Percentiles rank a stretch among this genome's conserved stretches.
These are phyloP conservation scores for Thamnaconus septentrionalis DNA, from an alignment of 2,113 vertebrate genomes.

Conservation along the genomic window DNA sequence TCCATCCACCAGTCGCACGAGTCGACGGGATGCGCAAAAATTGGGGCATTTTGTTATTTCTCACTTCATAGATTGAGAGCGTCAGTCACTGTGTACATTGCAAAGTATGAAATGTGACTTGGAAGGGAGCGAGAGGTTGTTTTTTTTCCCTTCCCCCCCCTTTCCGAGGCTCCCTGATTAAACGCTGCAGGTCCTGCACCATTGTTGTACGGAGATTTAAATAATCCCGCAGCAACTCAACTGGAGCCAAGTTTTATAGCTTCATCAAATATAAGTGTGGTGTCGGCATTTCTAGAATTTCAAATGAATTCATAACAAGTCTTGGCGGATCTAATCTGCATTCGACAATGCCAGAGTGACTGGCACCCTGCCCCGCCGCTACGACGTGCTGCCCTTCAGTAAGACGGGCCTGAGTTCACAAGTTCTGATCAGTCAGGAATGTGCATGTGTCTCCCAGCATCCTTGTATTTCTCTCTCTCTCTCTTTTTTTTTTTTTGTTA, in stretches of 20 bases:
- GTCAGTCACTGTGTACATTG: not conserved
- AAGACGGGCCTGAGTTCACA: too few relatives aligned
- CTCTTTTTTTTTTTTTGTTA: not conserved
- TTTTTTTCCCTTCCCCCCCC: too few relatives aligned
- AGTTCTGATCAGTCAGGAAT: too few relatives aligned
- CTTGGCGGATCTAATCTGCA: constrained; percentile 12
- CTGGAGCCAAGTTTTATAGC: not conserved
- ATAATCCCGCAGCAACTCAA: constrained; percentile 28
- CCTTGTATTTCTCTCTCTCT: not conserved
- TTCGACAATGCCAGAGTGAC: too few relatives aligned
- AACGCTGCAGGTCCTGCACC: constrained; percentile 11
- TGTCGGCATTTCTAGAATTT: constrained; percentile 15
- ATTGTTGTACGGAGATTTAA: constrained; percentile 30
- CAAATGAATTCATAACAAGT: constrained; percentile 33
- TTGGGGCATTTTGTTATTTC: constrained; percentile 4
- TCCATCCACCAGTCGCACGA: constrained; percentile 19
- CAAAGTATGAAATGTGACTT: constrained; percentile 4
- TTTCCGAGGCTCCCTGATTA: constrained; percentile 12
- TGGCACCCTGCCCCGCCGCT: too few relatives aligned
- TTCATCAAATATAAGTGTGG: not conserved
- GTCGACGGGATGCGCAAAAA: constrained; percentile 6
- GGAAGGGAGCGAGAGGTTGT: constrained; percentile 2
- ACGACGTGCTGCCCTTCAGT: too few relatives aligned
- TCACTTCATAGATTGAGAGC: too few relatives aligned
- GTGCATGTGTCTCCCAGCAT: not conserved